These are phyloP conservation scores for Heliconius himera DNA, from an alignment of 1,140 invertebrate genomes.

Conservation along the genomic window DNA sequence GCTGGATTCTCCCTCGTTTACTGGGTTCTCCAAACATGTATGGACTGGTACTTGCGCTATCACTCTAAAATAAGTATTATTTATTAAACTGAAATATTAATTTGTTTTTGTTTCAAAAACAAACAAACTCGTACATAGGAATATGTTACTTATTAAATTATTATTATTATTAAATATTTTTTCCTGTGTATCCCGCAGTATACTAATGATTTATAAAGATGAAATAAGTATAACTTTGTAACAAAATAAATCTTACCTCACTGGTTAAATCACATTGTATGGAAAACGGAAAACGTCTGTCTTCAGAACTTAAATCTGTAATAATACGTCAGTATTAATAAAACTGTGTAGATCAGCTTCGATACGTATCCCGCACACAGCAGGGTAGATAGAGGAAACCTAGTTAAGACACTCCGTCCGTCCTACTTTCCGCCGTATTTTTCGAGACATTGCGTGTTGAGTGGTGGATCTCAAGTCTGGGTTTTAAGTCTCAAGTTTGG, in stretches of 20 bases:
- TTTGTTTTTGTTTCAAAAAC: neutral
- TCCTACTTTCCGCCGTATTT: too few relatives aligned
- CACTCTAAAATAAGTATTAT: slow-evolving; percentile 43
- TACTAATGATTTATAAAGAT: neutral
- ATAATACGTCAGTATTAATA: slow-evolving; percentile 21
- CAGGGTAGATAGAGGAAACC: too few relatives aligned
- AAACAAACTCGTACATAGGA: neutral
- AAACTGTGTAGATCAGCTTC: neutral
- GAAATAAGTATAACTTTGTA: neutral
- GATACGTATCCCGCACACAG: too few relatives aligned
- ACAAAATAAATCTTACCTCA: slow-evolving; percentile 48
- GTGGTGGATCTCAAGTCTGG: too few relatives aligned
- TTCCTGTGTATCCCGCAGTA: neutral
- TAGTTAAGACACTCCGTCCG: too few relatives aligned
- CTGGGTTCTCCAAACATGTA: slow-evolving; percentile 63
- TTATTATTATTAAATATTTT: too few relatives aligned
- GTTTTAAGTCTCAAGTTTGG: too few relatives aligned
- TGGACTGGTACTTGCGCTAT: slow-evolving; percentile 45
- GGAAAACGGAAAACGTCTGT: slow-evolving; percentile 56
- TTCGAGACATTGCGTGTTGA: too few relatives aligned
- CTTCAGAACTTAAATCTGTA: slow-evolving; percentile 55
- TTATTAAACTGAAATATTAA: neutral
- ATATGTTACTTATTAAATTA: neutral
- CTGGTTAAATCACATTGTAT: slow-evolving; percentile 50
- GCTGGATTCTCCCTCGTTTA: slow-evolving; percentile 53